These are phyloP conservation scores for Acleris laterana DNA, from an alignment of 2,888 invertebrate species.

Conservation along the genomic window DNA sequence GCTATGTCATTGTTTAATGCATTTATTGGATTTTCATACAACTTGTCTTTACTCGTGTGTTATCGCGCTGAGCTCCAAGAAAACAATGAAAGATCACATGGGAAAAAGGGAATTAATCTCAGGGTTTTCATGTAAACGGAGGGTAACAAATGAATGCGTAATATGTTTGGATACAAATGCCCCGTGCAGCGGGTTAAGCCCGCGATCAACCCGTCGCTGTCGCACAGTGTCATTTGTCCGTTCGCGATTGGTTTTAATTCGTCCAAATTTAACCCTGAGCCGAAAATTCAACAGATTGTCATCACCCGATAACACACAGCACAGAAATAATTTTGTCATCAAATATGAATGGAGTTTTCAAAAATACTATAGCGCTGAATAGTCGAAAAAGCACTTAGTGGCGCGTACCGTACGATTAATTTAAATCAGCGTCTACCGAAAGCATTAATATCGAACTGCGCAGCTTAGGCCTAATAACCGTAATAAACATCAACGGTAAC, in stretches of 20 bases:
- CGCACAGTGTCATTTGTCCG: slow-evolving; percentile 61
- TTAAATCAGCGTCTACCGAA: slow-evolving; percentile 70
- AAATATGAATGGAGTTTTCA: slow-evolving; percentile 34
- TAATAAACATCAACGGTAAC: slow-evolving; percentile 84
- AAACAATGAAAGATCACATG: not conserved
- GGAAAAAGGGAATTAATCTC: slow-evolving; percentile 19
- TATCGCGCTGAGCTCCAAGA: not conserved
- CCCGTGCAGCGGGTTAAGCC: slow-evolving; percentile 53
- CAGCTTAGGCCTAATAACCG: slow-evolving; percentile 82
- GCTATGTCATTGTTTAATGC: not conserved
- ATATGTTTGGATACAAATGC: slow-evolving; percentile 32
- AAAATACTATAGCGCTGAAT: slow-evolving; percentile 16
- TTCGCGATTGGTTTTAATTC: slow-evolving; percentile 64
- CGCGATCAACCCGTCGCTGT: slow-evolving; percentile 62
- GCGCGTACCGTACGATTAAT: slow-evolving; percentile 55
- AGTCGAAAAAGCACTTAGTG: slow-evolving; percentile 32
- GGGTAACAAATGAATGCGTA: slow-evolving; percentile 17
- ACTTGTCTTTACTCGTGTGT: no score
- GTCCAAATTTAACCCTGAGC: slow-evolving; percentile 58
- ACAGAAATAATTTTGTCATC: slow-evolving; percentile 31
- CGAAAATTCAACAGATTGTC: slow-evolving; percentile 65
- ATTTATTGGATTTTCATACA: no score
- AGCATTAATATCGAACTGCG: slow-evolving; percentile 75
- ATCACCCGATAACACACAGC: slow-evolving; percentile 51
- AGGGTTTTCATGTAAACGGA: slow-evolving; percentile 7